Evolutionary conservation across 1,140 invertebrate species (phyloP), one percentile per base, ranked within the genome.

Genomic region (Drosophila rufa): DNA sequence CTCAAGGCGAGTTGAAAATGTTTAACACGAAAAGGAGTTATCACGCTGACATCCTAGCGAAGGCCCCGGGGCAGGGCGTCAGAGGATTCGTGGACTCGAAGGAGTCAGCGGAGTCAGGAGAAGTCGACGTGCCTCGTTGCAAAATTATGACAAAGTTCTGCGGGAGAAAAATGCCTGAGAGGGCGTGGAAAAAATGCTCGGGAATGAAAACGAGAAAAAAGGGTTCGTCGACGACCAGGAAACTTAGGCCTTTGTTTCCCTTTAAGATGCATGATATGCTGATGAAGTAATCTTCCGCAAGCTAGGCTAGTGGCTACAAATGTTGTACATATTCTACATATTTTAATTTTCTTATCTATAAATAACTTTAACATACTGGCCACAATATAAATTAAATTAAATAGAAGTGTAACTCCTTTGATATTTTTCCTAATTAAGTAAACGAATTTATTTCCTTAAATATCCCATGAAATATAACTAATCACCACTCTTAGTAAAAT

Each of bases 1-100:
- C 82, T 61, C 59, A 58, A 77, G 83, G 77, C 80, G 68, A 81
- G 80, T 58, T 89, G 81, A 89, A 89, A 89, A 89, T 89, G 84
- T 89, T 89, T 59, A 89, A 89, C 84, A 89, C 84, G 80, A 89
- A 89, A 89, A 89, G 84, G 84, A 89, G 84, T 89, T 89, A 89
- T 89, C 84, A 89, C 69, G 62, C 84, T 89, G 84, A 89, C 84
- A 89, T 80, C 53, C 53, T 74, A 73, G 77, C 78, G 58, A 51
- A 73, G 55, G 56, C 58, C 59, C 76, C 17, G 57, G 55, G 62
- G 73, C 61, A 50, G 27, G 40, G 50, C 55, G 12, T 47, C 51
- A 36, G 33, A 60, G 58, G 33, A 57, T 57, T 47, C 22, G 67
- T 25, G 60, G 25, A 61, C 17, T 46, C 8, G 27, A 59, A 17